phyloP scores from a whole-genome alignment of 2,113 vertebrate species.

The Pseudonaja textilis region DNA sequence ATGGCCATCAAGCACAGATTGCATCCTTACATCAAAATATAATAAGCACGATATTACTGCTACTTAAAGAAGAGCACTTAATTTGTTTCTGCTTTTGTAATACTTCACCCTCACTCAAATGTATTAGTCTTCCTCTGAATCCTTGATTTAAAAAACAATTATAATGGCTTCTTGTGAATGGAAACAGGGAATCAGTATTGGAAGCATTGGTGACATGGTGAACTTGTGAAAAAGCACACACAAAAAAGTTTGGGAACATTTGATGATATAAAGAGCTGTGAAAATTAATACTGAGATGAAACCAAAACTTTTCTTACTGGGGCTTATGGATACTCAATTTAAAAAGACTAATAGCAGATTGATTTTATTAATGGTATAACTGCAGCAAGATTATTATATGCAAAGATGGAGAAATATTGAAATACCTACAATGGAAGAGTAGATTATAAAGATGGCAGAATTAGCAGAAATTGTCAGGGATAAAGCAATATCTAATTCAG shows the following conservation, averaged over 20 bases:
- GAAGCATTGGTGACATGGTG: not conserved
- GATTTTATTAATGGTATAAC: not conserved
- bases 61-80: not conserved
- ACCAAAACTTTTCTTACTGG: not conserved
- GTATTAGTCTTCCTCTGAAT: not conserved
- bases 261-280: not conserved
- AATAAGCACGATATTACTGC: not conserved
- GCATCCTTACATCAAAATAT: not conserved
- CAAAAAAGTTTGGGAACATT: not conserved
- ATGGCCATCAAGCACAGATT: not conserved
- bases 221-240: not conserved
- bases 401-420: not conserved
- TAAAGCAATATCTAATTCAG: not conserved
- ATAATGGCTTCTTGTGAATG: not conserved
- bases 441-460: not conserved
- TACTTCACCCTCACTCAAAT: not conserved
- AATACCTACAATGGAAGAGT: not conserved
- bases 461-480: not conserved
- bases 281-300: not conserved
- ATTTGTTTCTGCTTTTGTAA: not conserved
- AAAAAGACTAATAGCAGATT: not conserved
- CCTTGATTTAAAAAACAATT: not conserved
- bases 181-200: not conserved
- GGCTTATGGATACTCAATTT: not conserved
- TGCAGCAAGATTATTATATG: not conserved